These are phyloP conservation scores for Hydrochoerus hydrochaeris DNA, from an alignment of 2,113 vertebrate species.

Conservation along the genomic window DNA sequence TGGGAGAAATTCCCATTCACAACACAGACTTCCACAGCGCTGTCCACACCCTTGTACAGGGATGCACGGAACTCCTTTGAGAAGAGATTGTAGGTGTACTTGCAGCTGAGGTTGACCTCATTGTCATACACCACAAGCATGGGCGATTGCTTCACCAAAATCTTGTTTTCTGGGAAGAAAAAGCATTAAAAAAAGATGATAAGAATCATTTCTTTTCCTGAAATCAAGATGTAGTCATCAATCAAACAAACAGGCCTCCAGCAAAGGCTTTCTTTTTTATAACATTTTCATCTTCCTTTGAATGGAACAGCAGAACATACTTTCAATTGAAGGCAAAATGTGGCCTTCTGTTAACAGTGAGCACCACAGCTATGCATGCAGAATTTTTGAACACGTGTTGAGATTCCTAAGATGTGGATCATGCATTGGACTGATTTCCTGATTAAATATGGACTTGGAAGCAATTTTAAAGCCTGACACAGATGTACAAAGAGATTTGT, in stretches of 20 bases:
- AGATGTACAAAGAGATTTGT: background rate
- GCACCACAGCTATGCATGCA: background rate
- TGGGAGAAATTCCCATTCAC: slow-evolving; percentile 81
- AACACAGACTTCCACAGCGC: slow-evolving; percentile 82
- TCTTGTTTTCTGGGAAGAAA: slow-evolving; percentile 84
- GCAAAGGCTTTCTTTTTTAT: slow-evolving; percentile 39
- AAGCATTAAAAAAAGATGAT: slow-evolving; percentile 72
- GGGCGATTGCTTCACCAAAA: slow-evolving; percentile 85
- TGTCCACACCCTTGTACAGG: slow-evolving; percentile 84
- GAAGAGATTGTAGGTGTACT: slow-evolving; percentile 84
- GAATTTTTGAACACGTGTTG: background rate
- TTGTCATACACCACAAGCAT: slow-evolving; percentile 74
- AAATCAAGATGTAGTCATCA: slow-evolving; percentile 54
- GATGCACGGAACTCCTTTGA: slow-evolving; percentile 84
- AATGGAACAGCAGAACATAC: background rate
- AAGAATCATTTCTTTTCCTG: background rate
- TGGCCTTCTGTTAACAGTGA: background rate
- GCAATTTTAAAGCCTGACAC: background rate
- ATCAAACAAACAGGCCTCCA: slow-evolving; percentile 26
- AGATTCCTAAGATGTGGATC: slow-evolving; percentile 29
- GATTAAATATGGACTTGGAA: background rate
- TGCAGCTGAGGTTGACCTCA: slow-evolving; percentile 83
- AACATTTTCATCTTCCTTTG: background rate
- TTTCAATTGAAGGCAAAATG: slow-evolving; percentile 43
- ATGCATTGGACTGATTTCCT: slow-evolving; percentile 10